Evolutionary conservation across 2,888 invertebrate genomes (phyloP).

Genomic region (Calameuta idolon): DNA sequence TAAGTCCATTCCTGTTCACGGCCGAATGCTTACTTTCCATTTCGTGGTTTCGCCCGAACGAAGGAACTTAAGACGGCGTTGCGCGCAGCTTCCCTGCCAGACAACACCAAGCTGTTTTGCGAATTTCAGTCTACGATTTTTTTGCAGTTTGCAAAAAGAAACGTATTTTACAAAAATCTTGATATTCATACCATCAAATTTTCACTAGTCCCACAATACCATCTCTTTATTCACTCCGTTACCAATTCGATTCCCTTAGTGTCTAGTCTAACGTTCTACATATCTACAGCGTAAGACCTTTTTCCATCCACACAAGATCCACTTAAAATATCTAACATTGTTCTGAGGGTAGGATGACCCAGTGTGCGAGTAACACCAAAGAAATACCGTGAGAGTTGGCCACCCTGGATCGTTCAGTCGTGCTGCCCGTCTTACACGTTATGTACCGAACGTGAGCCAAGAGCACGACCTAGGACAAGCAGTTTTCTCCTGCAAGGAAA

Average conservation of each 20-base stretch:
- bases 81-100: not conserved
- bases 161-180: not conserved
- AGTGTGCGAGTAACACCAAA: conserved; percentile 36
- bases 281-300: not conserved
- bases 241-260: not conserved
- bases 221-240: not conserved
- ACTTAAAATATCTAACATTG: conserved; percentile 19
- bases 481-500: conserved; percentile 24
- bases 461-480: conserved; percentile 46
- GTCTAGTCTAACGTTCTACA: not conserved
- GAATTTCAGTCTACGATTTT: not conserved
- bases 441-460: conserved; percentile 48
- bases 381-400: conserved; percentile 27
- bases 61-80: not conserved
- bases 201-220: not conserved
- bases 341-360: conserved; percentile 34
- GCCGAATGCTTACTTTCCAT: not conserved
- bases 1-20: not conserved
- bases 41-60: not conserved
- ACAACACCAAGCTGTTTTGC: not conserved
- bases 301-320: not conserved
- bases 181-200: not conserved
- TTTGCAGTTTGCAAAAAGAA: not conserved
- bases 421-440: conserved; percentile 41
- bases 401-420: conserved; percentile 17